Percentiles rank a stretch among this genome's conserved stretches.
Evolutionary conservation across 1,140 invertebrate genomes (phyloP).

Genomic region (Musca domestica): DNA sequence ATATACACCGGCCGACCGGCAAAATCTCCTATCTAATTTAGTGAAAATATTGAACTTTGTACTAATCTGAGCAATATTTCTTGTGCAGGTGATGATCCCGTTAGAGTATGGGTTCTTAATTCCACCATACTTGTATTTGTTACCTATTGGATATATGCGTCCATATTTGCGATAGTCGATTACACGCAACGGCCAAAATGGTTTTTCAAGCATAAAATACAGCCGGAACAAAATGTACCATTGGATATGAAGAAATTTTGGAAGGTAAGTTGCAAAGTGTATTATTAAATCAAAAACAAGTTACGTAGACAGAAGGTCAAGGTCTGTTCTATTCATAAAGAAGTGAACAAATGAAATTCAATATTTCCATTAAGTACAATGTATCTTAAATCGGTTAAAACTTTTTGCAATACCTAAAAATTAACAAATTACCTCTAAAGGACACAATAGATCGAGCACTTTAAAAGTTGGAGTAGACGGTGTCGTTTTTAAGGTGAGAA

Average conservation of each 20-base stretch:
- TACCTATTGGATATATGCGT: slow-evolving; percentile 73
- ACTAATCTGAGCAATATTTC: background rate
- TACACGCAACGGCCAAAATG: slow-evolving; percentile 67
- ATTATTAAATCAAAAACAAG: no score
- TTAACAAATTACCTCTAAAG: no score
- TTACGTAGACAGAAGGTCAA: no score
- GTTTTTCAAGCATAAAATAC: slow-evolving; percentile 75
- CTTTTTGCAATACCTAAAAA: no score
- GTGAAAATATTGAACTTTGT: background rate
- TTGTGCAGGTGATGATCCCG: slow-evolving; percentile 59
- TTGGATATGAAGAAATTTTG: slow-evolving; percentile 61
- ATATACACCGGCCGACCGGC: no score
- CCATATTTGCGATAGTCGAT: slow-evolving; percentile 71
- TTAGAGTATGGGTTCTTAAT: slow-evolving; percentile 65
- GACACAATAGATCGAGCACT: no score
- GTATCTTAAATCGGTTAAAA: no score
- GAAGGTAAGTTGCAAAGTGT: slow-evolving; percentile 50
- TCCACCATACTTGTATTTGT: slow-evolving; percentile 57
- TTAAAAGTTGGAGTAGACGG: no score
- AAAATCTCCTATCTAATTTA: background rate
- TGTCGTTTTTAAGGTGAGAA: no score
- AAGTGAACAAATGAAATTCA: no score
- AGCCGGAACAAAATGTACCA: slow-evolving; percentile 74
- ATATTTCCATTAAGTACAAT: no score
- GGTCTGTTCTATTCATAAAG: no score